phyloP scores from a whole-genome alignment of 1,140 invertebrate species.

The Pseudomyrmex pallidus region DNA sequence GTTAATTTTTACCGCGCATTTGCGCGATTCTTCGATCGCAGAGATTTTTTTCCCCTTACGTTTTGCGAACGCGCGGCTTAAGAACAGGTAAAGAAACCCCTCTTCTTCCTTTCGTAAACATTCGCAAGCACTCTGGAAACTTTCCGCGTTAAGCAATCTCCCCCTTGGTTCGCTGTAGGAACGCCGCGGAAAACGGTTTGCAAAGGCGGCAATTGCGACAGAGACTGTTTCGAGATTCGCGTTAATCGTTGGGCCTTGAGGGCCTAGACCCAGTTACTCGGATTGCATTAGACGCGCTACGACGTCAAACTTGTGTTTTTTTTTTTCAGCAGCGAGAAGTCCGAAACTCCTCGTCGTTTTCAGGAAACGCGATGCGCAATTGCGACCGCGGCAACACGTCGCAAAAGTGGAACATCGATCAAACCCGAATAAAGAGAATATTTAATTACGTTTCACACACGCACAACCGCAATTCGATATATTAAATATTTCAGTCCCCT shows the following conservation, averaged over 20 bases:
- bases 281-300: slow-evolving; percentile 68
- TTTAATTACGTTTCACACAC: slow-evolving; percentile 12
- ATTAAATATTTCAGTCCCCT: too few relatives aligned
- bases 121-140: slow-evolving; percentile 77
- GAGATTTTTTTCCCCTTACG: not conserved
- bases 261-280: slow-evolving; percentile 82
- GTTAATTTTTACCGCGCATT: not conserved
- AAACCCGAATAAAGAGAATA: not conserved
- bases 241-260: slow-evolving; percentile 80
- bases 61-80: slow-evolving; percentile 37
- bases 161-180: slow-evolving; percentile 52
- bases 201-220: slow-evolving; percentile 80
- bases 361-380: slow-evolving; percentile 15
- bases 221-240: slow-evolving; percentile 80
- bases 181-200: slow-evolving; percentile 74
- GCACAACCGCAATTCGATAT: too few relatives aligned
- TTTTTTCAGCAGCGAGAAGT: slow-evolving; percentile 10
- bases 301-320: slow-evolving; percentile 30
- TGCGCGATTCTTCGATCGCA: not conserved
- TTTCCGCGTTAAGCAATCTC: slow-evolving; percentile 76
- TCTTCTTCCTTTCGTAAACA: slow-evolving; percentile 73
- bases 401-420: slow-evolving; percentile 46
- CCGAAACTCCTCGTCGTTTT: not conserved
- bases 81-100: slow-evolving; percentile 64
- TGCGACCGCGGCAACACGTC: slow-evolving; percentile 12